Base-by-base conservation (phyloP, 2,797 vertebrate species). In the Luscinia luscinia region DNA sequence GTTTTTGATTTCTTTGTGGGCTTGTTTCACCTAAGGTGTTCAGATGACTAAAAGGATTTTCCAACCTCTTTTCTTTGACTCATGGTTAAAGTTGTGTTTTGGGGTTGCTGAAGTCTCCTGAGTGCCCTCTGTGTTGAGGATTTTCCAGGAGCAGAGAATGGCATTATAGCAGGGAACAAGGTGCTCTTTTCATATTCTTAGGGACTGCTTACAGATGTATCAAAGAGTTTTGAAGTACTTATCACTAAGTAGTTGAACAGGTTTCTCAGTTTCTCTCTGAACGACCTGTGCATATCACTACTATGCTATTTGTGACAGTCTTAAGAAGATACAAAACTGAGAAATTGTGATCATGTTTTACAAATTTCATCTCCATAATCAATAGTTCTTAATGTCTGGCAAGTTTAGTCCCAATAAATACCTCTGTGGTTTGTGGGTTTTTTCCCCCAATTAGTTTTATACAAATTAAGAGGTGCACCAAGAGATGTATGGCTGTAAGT, bases 21-120 rank as follows among this genome's bases (percentile, higher is more conserved):
- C 55, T 88, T 84, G 48, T 85, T 91, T 89, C 52, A 77, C 57
- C 51, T 62, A 34, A 86, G 68, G 34, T 87, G 24, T 86, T 93
- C 19, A 38, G 43, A 64, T 80, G 62, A 66, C 62, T 87, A 19
- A 73, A 91, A 84, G 54, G 49, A 69, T 93, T 93, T 90, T 89
- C 62, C 84, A 69, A 2, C 55, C 30, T 45, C 68, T 76, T 92
- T 80, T 68, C 34, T 63, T 40, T 43, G 49, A 64, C 27, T 86
- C 12, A 12, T 84, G 88, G 72, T 85, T 68, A 40, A 85, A 79
- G 52, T 52, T 70, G 12, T 49, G 21, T 45, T 88, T 93, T 76
- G 59, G 46, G 46, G n/a, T 80, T 84, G 34, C 32, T 58, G 52
- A 73, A 82, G 8, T 74, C 26, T 67, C 38, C 36, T 20, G 12